Percentiles rank a stretch among this genome's conserved stretches.
Evolutionary conservation across 2,888 invertebrate species (phyloP).

Genomic region (Aporophyla lueneburgensis): DNA sequence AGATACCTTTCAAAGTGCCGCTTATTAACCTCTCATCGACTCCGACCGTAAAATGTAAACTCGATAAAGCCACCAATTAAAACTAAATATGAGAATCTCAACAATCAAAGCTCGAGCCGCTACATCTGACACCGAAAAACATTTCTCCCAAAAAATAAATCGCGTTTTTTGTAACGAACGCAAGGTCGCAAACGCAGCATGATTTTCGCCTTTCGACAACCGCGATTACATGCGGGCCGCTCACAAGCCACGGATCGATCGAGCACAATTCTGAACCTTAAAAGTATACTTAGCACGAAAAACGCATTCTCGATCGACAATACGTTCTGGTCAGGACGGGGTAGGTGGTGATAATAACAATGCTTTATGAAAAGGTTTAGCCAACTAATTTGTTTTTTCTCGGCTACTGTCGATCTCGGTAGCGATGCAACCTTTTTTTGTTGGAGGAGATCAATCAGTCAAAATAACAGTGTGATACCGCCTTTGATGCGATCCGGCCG

Average conservation of each 20-base stretch:
- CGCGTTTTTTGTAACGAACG: constrained; percentile 85
- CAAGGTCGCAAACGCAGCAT: constrained; percentile 89
- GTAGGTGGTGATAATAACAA: constrained; percentile 90
- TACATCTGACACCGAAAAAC: constrained; percentile 89
- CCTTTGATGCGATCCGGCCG: constrained; percentile 90
- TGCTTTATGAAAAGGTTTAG: constrained; percentile 90
- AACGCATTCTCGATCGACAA: constrained; percentile 73
- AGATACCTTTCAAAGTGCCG: constrained; percentile 90
- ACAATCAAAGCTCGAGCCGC: constrained; percentile 90
- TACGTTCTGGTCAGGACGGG: constrained; percentile 78
- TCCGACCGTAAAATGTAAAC: constrained; percentile 91
- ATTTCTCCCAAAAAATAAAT: constrained; percentile 88
- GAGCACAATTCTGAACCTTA: constrained; percentile 78
- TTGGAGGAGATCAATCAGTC: constrained; percentile 90
- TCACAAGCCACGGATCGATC: constrained; percentile 66
- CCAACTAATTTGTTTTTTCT: constrained; percentile 91
- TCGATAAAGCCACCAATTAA: constrained; percentile 91
- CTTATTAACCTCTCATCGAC: constrained; percentile 91
- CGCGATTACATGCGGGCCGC: constrained; percentile 77
- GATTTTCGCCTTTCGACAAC: constrained; percentile 88
- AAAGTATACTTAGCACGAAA: constrained; percentile 68
- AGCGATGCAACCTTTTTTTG: constrained; percentile 89
- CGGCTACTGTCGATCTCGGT: constrained; percentile 90
- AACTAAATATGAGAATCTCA: constrained; percentile 91
- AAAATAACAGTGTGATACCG: constrained; percentile 91